Evolutionary conservation across 1,140 invertebrate species (phyloP), one percentile per base, ranked within the genome.

Genomic region (Drosophila watanabei): DNA sequence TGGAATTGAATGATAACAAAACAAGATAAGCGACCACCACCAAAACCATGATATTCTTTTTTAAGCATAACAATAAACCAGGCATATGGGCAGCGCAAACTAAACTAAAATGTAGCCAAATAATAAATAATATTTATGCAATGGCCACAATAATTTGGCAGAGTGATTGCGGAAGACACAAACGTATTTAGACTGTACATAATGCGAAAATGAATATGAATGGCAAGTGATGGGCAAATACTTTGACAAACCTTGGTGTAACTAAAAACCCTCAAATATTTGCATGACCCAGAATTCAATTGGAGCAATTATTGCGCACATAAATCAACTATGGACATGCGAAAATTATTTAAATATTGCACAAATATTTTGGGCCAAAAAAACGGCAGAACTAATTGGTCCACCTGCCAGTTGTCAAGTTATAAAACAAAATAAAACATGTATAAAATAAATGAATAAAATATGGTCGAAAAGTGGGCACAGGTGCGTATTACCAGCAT

Each of bases 1-100:
- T 81, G 78, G 81, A 84, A 85, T 84, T 85, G 65, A 62, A 79
- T 63, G 78, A 79, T 89, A 85, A 58, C 69, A 81, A 79, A 89
- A 81, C 64, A 85, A 69, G 69, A 89, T 89, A 90, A 82, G 60
- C 79, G 58, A 48, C 48, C 54, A 52, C 60, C 52, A 28, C 45
- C 64, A 60, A 62, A 63, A 41, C 45, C 61, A 35, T 35, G 41
- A 16, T 60, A 59, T 64, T 58, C 28, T 14, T 43, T 60, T 64
- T 79, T 54, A 41, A 43, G 9, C n/a, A 49, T 33, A 30, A 43
- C 69, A 59, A 73, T 61, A 73, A 60, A 61, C 35, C 37, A 61
- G 71, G 56, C 45, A 61, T 73, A 73, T 43, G 24, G 18, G 16
- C 10, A n/a, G 61, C 20, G 43, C 18, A 73, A 73, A 73, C 18